Percentiles rank a stretch among this genome's conserved stretches.
Evolutionary conservation across 2,888 invertebrate genomes (phyloP).

Genomic region (Acleris sparsana): DNA sequence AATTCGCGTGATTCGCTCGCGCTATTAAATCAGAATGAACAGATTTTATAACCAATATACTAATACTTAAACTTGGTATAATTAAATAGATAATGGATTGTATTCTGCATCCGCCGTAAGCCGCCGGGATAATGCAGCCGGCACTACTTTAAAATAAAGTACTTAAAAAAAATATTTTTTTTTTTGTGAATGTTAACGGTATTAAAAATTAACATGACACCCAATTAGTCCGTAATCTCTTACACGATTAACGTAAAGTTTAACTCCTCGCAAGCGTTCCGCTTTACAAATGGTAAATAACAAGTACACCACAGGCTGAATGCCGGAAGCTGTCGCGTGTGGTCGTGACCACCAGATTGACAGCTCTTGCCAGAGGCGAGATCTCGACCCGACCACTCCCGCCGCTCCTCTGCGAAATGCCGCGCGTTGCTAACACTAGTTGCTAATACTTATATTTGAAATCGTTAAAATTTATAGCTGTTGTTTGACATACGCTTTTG

Average conservation of each 20-base stretch:
- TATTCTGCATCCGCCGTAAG: no score
- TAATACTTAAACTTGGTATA: no score
- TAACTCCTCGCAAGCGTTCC: not conserved
- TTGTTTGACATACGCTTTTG: not conserved
- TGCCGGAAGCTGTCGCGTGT: constrained; percentile 60
- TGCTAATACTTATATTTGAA: not conserved
- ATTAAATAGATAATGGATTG: no score
- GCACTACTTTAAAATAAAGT: no score
- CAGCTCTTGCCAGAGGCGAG: constrained; percentile 53
- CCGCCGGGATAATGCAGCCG: no score
- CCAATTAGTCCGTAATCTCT: no score
- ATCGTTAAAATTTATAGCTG: constrained; percentile 12
- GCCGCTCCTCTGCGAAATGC: constrained; percentile 56
- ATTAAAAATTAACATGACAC: no score
- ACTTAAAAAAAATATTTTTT: no score
- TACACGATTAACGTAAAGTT: no score
- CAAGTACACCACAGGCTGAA: constrained; percentile 38
- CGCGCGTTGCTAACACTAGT: constrained; percentile 44
- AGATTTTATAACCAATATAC: not conserved
- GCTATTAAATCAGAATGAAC: constrained; percentile 6
- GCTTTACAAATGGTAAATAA: constrained; percentile 2
- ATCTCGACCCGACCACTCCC: constrained; percentile 33
- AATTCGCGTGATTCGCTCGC: constrained; percentile 43
- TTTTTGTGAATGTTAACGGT: no score
- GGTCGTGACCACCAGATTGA: constrained; percentile 56